Evolutionary conservation across 2,888 invertebrate genomes (phyloP).

Genomic region (Erebia ligea): DNA sequence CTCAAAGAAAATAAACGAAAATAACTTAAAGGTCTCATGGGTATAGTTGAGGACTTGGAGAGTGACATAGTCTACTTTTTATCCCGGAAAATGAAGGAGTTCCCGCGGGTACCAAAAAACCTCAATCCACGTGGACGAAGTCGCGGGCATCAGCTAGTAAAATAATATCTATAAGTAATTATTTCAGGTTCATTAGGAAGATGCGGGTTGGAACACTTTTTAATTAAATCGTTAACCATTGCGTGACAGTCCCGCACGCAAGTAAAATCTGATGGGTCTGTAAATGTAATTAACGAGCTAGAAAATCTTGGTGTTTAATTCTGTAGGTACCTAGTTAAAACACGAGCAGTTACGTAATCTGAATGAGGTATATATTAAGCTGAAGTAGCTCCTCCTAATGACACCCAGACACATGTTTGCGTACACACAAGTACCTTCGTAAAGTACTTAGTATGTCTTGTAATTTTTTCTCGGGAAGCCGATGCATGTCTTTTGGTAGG

Average conservation of each 20-base stretch:
- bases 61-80: no score
- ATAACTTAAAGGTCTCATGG: no score
- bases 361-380: background rate
- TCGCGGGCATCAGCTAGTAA: no score
- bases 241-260: background rate
- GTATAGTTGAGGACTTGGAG: no score
- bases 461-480: no score
- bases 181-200: slow-evolving; percentile 9
- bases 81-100: no score
- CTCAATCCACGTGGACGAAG: no score
- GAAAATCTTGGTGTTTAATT: slow-evolving; percentile 7
- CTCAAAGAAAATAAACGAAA: no score
- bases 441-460: no score
- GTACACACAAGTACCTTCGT: background rate
- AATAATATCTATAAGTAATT: no score
- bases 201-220: slow-evolving; percentile 7
- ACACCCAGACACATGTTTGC: background rate
- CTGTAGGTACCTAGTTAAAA: slow-evolving; percentile 1
- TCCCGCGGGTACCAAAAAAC: no score
- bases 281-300: slow-evolving; percentile 19
- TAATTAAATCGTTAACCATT: slow-evolving; percentile 14
- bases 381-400: background rate
- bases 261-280: slow-evolving; percentile 14
- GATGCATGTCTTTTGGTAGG: no score
- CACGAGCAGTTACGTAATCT: slow-evolving; percentile 2